phyloP scores from a whole-genome alignment of 2,113 vertebrate genomes.

The Amblyopsis rosae region DNA sequence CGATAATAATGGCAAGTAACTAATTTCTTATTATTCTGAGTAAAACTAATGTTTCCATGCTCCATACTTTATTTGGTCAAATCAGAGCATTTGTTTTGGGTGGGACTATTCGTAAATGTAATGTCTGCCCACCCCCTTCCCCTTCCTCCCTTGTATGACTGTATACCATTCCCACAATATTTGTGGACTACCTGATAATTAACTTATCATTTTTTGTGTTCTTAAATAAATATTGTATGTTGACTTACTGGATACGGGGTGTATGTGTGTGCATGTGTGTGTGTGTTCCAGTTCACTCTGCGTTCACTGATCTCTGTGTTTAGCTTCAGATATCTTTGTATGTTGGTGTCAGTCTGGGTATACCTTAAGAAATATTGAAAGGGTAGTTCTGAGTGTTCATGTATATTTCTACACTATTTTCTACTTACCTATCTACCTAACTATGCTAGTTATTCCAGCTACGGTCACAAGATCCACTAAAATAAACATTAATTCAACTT shows the following conservation, averaged over 20 bases:
- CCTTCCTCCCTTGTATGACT: constrained; percentile 72
- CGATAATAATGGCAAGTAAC: constrained; percentile 53
- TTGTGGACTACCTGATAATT: constrained; percentile 89
- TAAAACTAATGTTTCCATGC: constrained; percentile 63
- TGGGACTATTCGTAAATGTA: constrained; percentile 77
- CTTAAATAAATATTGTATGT: constrained; percentile 89
- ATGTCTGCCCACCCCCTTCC: constrained; percentile 68
- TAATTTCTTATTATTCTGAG: constrained; percentile 61
- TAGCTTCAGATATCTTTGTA: not conserved
- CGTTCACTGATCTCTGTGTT: not conserved
- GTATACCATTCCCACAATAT: constrained; percentile 88
- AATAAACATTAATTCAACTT: too few species aligned
- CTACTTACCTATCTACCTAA: too few species aligned
- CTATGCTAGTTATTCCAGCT: too few species aligned
- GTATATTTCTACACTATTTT: too few species aligned
- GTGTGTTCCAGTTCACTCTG: not conserved
- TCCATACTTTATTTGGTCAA: constrained; percentile 74
- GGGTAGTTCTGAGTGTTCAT: too few species aligned
- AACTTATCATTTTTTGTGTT: constrained; percentile 89
- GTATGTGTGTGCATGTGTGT: not conserved
- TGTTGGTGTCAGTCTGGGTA: too few species aligned
- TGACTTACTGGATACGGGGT: constrained; percentile 52
- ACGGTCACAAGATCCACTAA: too few species aligned
- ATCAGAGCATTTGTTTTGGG: constrained; percentile 70
- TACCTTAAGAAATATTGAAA: too few species aligned